Conservation (phyloP, 2,888 invertebrate species). For the Loripinus fragilis region DNA sequence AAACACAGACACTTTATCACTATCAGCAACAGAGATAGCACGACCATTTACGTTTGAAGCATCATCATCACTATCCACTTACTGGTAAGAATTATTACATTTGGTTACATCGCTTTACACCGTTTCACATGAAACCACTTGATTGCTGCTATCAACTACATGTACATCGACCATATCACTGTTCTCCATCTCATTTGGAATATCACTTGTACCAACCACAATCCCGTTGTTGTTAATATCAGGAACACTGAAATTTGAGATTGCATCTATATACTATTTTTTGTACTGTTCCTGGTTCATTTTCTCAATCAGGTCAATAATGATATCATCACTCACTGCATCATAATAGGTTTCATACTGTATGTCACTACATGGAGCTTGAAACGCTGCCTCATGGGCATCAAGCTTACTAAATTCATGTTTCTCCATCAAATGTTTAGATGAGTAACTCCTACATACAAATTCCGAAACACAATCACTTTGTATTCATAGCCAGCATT, state of each 20-base stretch:
- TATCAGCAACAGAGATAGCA: not conserved
- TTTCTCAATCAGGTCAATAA: not conserved
- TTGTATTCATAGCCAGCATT: not conserved
- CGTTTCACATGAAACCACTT: too few relatives aligned
- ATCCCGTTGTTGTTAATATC: not conserved
- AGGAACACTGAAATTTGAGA: not conserved
- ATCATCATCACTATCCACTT: not conserved
- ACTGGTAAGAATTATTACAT: not conserved
- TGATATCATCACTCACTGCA: not conserved
- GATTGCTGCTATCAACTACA: not conserved
- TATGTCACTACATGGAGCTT: not conserved
- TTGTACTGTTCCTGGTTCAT: not conserved
- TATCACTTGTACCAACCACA: not conserved
- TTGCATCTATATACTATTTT: not conserved
- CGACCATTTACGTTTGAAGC: not conserved
- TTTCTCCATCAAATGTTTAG: not conserved
- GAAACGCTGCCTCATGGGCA: not conserved
- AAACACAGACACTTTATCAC: not conserved
- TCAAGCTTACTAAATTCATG: not conserved
- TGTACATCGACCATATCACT: not conserved
- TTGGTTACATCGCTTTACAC: not conserved
- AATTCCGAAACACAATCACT: not conserved
- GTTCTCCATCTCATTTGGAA: too few relatives aligned
- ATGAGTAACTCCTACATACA: not conserved
- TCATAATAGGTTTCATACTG: not conserved